A percentile compares a stretch with the other conserved stretches of the same genome.
Conservation (phyloP, 2,797 vertebrate species). For the Acomys russatus region DNA sequence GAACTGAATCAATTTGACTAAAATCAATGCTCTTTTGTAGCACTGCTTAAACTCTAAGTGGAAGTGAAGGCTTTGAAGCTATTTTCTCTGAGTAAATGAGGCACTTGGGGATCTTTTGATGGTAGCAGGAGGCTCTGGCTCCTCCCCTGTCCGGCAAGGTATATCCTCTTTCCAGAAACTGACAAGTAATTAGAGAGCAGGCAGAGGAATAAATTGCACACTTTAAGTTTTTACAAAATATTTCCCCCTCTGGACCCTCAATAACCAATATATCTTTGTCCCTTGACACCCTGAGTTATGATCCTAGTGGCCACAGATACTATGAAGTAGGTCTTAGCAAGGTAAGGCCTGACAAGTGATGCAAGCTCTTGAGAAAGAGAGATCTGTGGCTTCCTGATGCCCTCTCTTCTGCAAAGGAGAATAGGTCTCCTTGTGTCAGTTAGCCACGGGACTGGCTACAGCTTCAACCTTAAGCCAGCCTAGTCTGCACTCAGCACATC, state of each 20-base stretch:
- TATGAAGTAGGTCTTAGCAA: rapidly evolving
- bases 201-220: background rate
- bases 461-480: background rate
- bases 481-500: rapidly evolving
- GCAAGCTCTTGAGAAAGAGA: background rate
- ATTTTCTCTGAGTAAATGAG: conserved; percentile 78
- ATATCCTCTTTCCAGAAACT: conserved; percentile 71
- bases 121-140: conserved; percentile 43
- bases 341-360: background rate
- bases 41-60: conserved; percentile 87
- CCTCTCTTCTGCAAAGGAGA: background rate
- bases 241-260: background rate
- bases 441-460: background rate
- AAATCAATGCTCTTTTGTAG: conserved; percentile 88
- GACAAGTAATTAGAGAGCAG: conserved; percentile 77
- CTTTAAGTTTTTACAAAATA: background rate
- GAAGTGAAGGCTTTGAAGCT: conserved; percentile 87
- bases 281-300: background rate
- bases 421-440: background rate
- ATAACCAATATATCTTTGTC: background rate
- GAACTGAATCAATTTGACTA: conserved; percentile 89
- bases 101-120: conserved; percentile 76
- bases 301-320: background rate
- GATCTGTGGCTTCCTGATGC: background rate
- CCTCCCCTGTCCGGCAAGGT: conserved; percentile 25